A percentile compares a stretch with the other conserved stretches of the same genome.
phyloP scores from a whole-genome alignment of 2,888 invertebrate genomes.

The Drosophila macrothrix region DNA sequence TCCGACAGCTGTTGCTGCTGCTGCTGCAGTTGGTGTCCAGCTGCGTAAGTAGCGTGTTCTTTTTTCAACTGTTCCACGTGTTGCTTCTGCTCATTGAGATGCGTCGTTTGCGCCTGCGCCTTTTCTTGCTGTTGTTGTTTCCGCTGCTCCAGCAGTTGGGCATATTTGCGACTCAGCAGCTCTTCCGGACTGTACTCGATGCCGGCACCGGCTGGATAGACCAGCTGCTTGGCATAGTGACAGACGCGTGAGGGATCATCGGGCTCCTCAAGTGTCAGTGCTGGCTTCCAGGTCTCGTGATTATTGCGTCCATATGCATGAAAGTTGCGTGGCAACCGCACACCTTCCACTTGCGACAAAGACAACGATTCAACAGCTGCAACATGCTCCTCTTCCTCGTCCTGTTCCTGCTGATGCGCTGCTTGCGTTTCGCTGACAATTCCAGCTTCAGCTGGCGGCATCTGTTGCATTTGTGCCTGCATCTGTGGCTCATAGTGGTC shows the following conservation, averaged over 20 bases:
- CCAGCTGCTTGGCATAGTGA: conserved; percentile 82
- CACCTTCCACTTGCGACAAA: conserved; percentile 61
- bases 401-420: conserved; percentile 30
- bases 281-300: conserved; percentile 85
- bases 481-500: conserved; percentile 28
- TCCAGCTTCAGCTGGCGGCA: conserved; percentile 1
- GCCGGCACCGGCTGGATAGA: conserved; percentile 83
- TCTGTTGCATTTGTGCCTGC: conserved; percentile 20
- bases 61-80: conserved; percentile 19
- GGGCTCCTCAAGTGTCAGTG: conserved; percentile 84
- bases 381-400: conserved; percentile 20
- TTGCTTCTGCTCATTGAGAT: conserved; percentile 17
- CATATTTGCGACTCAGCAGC: conserved; percentile 79
- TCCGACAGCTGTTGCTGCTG: conserved; percentile 46
- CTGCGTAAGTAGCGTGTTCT: conserved; percentile 6
- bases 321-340: conserved; percentile 83
- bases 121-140: conserved; percentile 24
- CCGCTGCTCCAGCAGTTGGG: conserved; percentile 48
- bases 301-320: conserved; percentile 82
- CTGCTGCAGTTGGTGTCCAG: conserved; percentile 33
- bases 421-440: conserved; percentile 17
- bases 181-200: conserved; percentile 85
- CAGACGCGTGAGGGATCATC: conserved; percentile 84
- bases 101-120: conserved; percentile 35
- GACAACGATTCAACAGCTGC: conserved; percentile 4